These are phyloP conservation scores for Dysmachus trigonus DNA, from an alignment of 2,888 invertebrate species.

Conservation along the genomic window DNA sequence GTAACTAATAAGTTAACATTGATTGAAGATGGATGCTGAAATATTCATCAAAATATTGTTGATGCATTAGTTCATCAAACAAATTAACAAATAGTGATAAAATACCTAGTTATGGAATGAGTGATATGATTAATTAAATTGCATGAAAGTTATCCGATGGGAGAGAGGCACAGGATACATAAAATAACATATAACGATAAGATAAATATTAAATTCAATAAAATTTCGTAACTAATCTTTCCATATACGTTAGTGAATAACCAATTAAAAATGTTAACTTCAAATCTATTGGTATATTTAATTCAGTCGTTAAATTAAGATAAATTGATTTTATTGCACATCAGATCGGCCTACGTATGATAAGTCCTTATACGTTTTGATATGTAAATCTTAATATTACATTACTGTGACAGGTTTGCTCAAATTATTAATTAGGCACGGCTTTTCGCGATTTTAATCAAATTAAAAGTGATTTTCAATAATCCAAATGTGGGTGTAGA, in stretches of 20 bases:
- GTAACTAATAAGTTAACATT: too few relatives aligned
- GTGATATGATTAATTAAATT: too few relatives aligned
- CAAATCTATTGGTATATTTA: background rate
- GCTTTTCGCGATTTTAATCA: background rate
- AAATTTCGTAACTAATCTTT: background rate
- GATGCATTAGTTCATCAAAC: too few relatives aligned
- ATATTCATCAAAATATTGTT: too few relatives aligned
- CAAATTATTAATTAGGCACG: background rate
- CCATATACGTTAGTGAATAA: background rate
- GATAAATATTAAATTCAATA: too few relatives aligned
- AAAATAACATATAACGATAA: too few relatives aligned
- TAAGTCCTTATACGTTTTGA: background rate
- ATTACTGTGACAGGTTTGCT: background rate
- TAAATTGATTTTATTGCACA: background rate
- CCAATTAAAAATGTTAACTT: background rate
- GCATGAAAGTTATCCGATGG: too few relatives aligned
- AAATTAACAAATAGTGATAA: too few relatives aligned
- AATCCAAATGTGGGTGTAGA: background rate
- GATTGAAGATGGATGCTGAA: too few relatives aligned
- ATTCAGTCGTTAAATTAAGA: background rate
- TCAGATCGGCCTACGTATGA: background rate
- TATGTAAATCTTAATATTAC: background rate
- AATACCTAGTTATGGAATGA: too few relatives aligned
- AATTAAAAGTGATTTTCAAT: background rate
- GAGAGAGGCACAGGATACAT: too few relatives aligned